Evolutionary conservation across 2,888 invertebrate species (phyloP).

Genomic region (Bimastos eiseni): DNA sequence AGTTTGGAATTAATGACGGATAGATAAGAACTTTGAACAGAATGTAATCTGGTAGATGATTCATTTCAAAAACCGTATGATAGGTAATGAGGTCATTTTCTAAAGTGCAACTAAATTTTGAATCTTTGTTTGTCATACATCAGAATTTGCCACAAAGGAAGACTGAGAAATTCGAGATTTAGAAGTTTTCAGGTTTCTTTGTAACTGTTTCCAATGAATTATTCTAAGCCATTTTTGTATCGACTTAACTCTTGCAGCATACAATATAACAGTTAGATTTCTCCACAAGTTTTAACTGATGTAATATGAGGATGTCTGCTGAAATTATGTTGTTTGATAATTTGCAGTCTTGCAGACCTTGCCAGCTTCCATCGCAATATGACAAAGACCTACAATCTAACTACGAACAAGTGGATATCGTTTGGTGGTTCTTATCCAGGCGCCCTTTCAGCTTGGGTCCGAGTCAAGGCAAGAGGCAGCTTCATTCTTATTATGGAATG

Average conservation of each 20-base stretch:
- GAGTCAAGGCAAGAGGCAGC: slow-evolving; percentile 47
- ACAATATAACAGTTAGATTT: no score
- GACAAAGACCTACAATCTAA: slow-evolving; percentile 42
- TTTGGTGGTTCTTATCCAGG: slow-evolving; percentile 53
- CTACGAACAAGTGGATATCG: slow-evolving; percentile 48
- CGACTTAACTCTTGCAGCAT: no score
- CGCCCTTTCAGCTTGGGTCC: slow-evolving; percentile 51
- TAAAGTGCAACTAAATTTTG: no score
- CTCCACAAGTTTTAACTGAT: no score
- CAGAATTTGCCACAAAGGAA: no score
- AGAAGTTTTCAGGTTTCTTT: neutral
- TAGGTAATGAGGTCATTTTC: no score
- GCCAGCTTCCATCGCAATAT: slow-evolving; percentile 46
- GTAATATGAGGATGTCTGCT: neutral
- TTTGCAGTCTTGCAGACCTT: slow-evolving; percentile 48
- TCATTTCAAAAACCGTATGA: no score
- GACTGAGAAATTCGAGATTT: neutral
- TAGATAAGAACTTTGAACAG: no score
- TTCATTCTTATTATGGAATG: neutral
- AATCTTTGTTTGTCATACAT: no score
- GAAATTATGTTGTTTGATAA: neutral
- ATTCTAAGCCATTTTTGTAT: neutral
- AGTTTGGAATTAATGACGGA: no score
- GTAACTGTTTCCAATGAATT: neutral
- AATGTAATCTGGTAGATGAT: no score